phyloP scores from a whole-genome alignment of 1,140 invertebrate genomes.

The Lordiphosa collinella region DNA sequence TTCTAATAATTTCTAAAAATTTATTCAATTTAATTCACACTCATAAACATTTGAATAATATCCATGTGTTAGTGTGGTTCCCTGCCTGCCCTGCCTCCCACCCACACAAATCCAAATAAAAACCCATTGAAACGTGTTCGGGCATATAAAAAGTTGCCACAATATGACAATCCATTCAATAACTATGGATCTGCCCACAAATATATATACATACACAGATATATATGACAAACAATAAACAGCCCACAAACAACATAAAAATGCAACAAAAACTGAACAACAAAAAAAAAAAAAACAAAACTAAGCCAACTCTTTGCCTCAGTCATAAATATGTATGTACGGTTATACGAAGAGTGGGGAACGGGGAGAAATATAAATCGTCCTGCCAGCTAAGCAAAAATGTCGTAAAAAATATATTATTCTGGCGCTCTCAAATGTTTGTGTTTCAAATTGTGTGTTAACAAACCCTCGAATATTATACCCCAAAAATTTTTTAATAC shows the following conservation, averaged over 20 bases:
- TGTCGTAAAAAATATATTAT: constrained; percentile 66
- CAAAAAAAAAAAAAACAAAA: constrained; percentile 15
- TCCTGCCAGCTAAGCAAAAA: constrained; percentile 68
- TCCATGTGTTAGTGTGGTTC: constrained; percentile 50
- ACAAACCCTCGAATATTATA: constrained; percentile 37
- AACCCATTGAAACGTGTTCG: constrained; percentile 49
- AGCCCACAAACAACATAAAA: constrained; percentile 64
- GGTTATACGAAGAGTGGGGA: constrained; percentile 23
- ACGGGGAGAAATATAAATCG: constrained; percentile 60
- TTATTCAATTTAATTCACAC: constrained; percentile 10
- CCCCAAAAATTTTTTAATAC: constrained; percentile 53
- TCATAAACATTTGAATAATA: constrained; percentile 31
- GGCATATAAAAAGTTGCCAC: constrained; percentile 68
- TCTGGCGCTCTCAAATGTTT: constrained; percentile 9
- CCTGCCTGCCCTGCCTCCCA: not conserved
- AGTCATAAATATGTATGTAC: constrained; percentile 44
- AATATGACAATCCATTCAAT: constrained; percentile 74
- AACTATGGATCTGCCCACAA: constrained; percentile 45
- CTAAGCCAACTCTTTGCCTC: constrained; percentile 35
- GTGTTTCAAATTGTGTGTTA: constrained; percentile 65
- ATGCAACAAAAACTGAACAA: constrained; percentile 38
- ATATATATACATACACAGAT: constrained; percentile 8
- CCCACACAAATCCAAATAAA: constrained; percentile 24
- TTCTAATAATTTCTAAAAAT: constrained; percentile 32
- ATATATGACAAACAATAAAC: constrained; percentile 49